Evolutionary conservation across 1,140 invertebrate species (phyloP), one percentile per base, ranked within the genome.

Genomic region (Nomia melanderi): DNA sequence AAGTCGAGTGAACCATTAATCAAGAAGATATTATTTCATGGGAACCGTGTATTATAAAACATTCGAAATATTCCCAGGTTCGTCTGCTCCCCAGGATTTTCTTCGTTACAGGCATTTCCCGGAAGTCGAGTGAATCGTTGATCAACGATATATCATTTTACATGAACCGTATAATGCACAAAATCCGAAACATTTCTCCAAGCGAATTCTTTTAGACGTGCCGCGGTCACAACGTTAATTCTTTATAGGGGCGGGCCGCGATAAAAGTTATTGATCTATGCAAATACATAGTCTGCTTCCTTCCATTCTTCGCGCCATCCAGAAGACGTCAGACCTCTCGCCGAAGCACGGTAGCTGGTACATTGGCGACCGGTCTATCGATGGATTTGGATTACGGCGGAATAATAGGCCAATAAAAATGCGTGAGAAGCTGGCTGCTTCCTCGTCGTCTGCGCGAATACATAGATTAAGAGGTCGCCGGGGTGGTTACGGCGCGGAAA

Each of bases 381-480:
- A 82, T 67, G 79, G 81, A 81, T 82, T 81, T 54, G 47, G 74
- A 82, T 82, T 56, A 72, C 62, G 47, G 12, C 17, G 59, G 74
- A 67, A 72, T 77, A 81, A 82, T 63, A 41, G 81, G 53, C 47
- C 81, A 66, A 83, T 83, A 83, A 83, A 83, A 83, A 76, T 83
- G 62, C 65, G 66, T 67, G 62, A 79, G 63, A 27, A 66, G 66
- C 25, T 20, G 44, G 36, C 27, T 63, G 66, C 56, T 53, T 65
- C 29, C n/a, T 29, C 23, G 56, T 33, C 47, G 76, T 63, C 67
- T 64, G 44, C 17, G 29, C n/a, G 23, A 27, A 23, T 57, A 63
- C 44, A 31, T 33, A 64, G 81, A 83, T 83, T 83, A 83, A 83
- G 70, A 83, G 44, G 54, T 67, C 70, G 69, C 3, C 50, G 77